Conservation (phyloP, 1,140 invertebrate genomes). For the Pogonus chalceus region DNA sequence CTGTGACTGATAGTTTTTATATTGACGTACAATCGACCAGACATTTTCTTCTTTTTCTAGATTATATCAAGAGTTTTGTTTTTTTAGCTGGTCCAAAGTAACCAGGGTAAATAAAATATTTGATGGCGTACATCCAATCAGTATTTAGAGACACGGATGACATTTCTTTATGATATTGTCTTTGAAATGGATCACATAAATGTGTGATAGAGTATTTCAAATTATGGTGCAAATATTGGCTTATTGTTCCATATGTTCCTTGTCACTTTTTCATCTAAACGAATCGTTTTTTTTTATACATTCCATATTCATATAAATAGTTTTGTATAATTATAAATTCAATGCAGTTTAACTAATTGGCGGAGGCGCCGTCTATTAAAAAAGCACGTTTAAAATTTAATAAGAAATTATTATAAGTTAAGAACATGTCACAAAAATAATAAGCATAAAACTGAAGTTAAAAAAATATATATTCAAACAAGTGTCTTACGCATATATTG, state of each 20-base stretch:
- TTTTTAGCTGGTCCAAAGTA: not conserved
- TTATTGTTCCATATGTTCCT: not conserved
- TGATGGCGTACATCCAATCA: conserved; percentile 29
- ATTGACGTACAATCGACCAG: conserved; percentile 17
- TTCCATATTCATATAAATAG: no score
- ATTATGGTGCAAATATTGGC: conserved; percentile 12
- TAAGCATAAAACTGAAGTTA: no score
- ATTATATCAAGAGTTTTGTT: conserved; percentile 9
- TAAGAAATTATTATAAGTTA: no score
- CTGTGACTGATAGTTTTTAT: conserved; percentile 23
- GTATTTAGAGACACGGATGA: conserved; percentile 26
- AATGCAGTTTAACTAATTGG: no score
- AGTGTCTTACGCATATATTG: no score
- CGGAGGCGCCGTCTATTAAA: no score
- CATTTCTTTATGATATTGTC: conserved; percentile 21
- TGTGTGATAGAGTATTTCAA: conserved; percentile 8
- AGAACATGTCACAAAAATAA: no score
- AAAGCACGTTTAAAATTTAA: no score
- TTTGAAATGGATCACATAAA: conserved; percentile 14
- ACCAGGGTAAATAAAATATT: conserved; percentile 26
- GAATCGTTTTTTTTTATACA: no score
- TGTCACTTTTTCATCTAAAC: not conserved
- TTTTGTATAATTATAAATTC: no score
- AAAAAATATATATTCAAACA: no score
- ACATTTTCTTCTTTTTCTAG: conserved; percentile 18